A percentile compares a stretch with the other conserved stretches of the same genome.
These are phyloP conservation scores for Limnephilus lunatus DNA, from an alignment of 2,888 invertebrate species.

Conservation along the genomic window DNA sequence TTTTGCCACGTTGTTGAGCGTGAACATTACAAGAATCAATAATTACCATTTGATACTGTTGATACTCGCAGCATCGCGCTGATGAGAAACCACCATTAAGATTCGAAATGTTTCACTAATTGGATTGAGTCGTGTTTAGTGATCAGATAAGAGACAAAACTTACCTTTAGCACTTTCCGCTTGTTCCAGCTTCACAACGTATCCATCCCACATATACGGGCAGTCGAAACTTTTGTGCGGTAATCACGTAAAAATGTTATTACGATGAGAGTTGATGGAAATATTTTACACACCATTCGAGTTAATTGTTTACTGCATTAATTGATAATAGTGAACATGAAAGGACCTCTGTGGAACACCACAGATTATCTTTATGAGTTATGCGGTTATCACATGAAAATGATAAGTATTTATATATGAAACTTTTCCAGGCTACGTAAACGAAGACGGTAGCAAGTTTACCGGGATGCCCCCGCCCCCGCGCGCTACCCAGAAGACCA, in stretches of 20 bases:
- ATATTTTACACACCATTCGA: neutral
- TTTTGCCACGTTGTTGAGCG: no score
- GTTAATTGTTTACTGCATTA: neutral
- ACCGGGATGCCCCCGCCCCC: slow-evolving; percentile 14
- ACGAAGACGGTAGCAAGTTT: slow-evolving; percentile 59
- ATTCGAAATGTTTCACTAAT: no score
- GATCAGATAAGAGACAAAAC: no score
- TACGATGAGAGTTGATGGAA: neutral
- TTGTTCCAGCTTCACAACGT: no score
- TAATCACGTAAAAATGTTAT: no score
- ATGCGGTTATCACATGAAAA: neutral
- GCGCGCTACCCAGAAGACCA: neutral
- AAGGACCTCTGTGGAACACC: neutral
- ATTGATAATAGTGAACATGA: neutral
- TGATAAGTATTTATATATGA: neutral
- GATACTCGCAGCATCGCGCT: no score
- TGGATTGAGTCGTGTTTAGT: no score
- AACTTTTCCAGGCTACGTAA: slow-evolving; percentile 69
- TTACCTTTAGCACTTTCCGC: no score
- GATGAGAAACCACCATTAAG: no score
- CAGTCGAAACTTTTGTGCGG: neutral
- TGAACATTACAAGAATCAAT: no score
- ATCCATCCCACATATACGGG: neutral
- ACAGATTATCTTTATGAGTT: neutral
- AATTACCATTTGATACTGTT: no score